Conservation (phyloP, 2,113 vertebrate genomes). For the Lepus timidus region DNA sequence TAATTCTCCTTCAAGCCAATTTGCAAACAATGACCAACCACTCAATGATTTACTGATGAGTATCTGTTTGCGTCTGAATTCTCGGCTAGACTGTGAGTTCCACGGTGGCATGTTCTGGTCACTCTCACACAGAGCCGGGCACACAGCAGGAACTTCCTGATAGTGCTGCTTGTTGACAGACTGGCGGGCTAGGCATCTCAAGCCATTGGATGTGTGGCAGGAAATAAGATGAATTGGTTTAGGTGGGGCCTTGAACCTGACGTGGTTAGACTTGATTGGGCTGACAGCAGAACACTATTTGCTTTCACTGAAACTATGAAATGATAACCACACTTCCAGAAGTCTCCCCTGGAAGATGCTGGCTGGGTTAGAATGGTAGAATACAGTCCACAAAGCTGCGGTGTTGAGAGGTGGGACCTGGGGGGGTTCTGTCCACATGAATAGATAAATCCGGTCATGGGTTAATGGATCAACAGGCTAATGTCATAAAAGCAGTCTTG, state of each 20-base stretch:
- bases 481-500: no score
- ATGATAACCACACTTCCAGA: neutral
- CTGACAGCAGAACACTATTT: neutral
- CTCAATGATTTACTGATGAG: neutral
- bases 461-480: neutral
- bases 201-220: neutral
- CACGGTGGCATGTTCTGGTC: neutral
- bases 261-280: neutral
- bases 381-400: neutral
- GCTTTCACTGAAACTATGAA: neutral
- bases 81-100: neutral
- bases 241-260: neutral
- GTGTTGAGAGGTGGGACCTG: neutral
- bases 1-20: neutral
- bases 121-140: neutral
- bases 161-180: slow-evolving; percentile 7
- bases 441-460: neutral
- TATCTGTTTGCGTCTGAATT: neutral
- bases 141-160: neutral
- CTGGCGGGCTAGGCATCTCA: neutral
- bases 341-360: slow-evolving; percentile 44
- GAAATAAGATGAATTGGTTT: neutral
- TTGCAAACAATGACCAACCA: neutral
- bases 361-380: neutral
- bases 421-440: neutral